Evolutionary conservation across 2,888 invertebrate species (phyloP).

Genomic region (Pseudanteris insignis): DNA sequence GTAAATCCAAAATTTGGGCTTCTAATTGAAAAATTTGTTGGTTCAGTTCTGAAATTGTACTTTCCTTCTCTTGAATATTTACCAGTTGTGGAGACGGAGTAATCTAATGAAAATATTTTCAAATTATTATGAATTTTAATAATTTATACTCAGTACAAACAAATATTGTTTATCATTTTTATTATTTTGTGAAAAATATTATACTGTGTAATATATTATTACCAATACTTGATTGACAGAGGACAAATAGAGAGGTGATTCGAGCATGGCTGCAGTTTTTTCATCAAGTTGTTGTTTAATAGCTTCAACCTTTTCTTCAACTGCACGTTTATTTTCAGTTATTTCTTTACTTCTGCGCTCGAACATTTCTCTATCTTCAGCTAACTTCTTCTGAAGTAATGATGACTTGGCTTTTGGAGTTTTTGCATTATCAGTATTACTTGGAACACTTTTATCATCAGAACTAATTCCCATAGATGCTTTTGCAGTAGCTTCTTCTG

Average conservation of each 20-base stretch:
- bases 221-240: conserved; percentile 54
- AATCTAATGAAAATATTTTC: conserved; percentile 43
- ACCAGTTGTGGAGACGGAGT: conserved; percentile 53
- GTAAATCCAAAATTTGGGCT: conserved; percentile 79
- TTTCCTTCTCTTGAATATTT: conserved; percentile 72
- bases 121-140: conserved; percentile 12
- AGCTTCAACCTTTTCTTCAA: conserved; percentile 66
- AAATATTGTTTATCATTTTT: no score
- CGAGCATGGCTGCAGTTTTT: conserved; percentile 55
- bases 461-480: conserved; percentile 46
- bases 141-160: no score
- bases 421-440: conserved; percentile 59
- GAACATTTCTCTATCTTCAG: conserved; percentile 65
- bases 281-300: conserved; percentile 68
- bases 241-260: conserved; percentile 47
- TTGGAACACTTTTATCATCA: conserved; percentile 50
- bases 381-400: conserved; percentile 62
- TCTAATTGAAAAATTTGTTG: conserved; percentile 79
- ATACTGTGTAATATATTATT: neutral
- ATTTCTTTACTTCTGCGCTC: conserved; percentile 64
- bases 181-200: neutral
- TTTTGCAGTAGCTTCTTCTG: conserved; percentile 50
- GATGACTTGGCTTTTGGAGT: conserved; percentile 63
- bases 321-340: conserved; percentile 62
- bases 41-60: conserved; percentile 73